phyloP scores from a whole-genome alignment of 92 coral and sea anemone species.

The Ricordea florida region DNA sequence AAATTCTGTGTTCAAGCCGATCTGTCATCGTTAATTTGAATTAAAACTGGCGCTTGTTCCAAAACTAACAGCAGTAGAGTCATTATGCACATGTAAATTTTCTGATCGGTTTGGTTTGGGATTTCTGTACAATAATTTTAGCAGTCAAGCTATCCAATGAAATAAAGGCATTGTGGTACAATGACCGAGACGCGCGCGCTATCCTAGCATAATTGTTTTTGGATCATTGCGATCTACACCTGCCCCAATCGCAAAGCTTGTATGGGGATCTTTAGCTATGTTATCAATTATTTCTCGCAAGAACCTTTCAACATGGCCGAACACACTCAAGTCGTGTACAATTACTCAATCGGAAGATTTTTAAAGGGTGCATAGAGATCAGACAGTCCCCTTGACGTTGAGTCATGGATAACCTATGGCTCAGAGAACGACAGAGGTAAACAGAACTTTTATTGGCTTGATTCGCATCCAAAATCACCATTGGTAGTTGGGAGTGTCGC shows the following conservation, averaged over 20 bases:
- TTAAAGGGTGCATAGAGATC: background rate
- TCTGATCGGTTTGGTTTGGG: no score
- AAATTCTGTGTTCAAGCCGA: no score
- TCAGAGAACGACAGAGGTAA: slow-evolving; percentile 71
- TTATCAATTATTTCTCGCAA: slow-evolving; percentile 5
- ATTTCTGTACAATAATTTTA: no score
- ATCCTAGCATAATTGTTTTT: slow-evolving; percentile 17
- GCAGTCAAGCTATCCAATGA: no score
- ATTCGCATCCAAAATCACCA: slow-evolving; percentile 21
- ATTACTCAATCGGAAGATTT: background rate
- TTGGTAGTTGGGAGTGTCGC: slow-evolving; percentile 46
- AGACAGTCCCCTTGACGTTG: background rate
- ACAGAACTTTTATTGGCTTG: slow-evolving; percentile 24
- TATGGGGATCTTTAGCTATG: background rate
- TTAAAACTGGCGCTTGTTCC: no score
- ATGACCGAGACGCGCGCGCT: slow-evolving; percentile 10
- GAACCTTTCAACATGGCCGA: background rate
- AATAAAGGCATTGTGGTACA: slow-evolving; percentile 1
- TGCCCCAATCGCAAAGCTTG: background rate
- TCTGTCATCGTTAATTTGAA: no score
- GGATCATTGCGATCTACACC: slow-evolving; percentile 13
- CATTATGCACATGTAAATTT: no score
- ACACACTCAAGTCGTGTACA: background rate
- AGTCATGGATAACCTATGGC: slow-evolving; percentile 53
- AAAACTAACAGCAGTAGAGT: no score